These are phyloP conservation scores for Bergia puertoricense DNA, from an alignment of 92 coral and sea anemone genomes.

Conservation along the genomic window DNA sequence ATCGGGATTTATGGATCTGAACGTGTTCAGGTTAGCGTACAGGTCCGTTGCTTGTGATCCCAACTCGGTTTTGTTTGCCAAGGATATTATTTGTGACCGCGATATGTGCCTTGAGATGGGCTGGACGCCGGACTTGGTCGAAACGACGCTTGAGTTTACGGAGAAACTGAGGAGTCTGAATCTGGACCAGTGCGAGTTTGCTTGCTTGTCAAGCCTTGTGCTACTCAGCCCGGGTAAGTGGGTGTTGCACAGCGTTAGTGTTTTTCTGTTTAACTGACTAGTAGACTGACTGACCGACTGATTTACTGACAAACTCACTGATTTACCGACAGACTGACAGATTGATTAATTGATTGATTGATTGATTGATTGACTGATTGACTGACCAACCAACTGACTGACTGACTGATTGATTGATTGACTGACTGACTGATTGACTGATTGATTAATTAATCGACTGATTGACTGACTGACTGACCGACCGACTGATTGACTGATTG, in stretches of 20 bases:
- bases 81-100: conserved; percentile 55
- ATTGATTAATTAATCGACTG: no score
- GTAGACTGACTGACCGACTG: no score
- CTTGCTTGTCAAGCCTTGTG: conserved; percentile 82
- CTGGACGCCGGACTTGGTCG: conserved; percentile 83
- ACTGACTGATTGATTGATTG: no score
- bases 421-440: no score
- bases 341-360: no score
- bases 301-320: no score
- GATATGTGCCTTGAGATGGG: conserved; percentile 77
- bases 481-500: no score
- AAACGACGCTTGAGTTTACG: conserved; percentile 88
- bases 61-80: conserved; percentile 76
- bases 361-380: no score
- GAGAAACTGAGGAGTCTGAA: conserved; percentile 82
- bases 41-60: conserved; percentile 86
- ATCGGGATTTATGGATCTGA: conserved; percentile 91
- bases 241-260: neutral
- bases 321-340: no score
- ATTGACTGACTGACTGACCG: no score
- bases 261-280: neutral
- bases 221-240: conserved; percentile 86
- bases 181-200: conserved; percentile 87
- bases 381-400: no score
- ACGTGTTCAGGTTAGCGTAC: conserved; percentile 89